Evolutionary conservation across 1,140 invertebrate species (phyloP), one percentile per base, ranked within the genome.

Genomic region (Linepithema humile): DNA sequence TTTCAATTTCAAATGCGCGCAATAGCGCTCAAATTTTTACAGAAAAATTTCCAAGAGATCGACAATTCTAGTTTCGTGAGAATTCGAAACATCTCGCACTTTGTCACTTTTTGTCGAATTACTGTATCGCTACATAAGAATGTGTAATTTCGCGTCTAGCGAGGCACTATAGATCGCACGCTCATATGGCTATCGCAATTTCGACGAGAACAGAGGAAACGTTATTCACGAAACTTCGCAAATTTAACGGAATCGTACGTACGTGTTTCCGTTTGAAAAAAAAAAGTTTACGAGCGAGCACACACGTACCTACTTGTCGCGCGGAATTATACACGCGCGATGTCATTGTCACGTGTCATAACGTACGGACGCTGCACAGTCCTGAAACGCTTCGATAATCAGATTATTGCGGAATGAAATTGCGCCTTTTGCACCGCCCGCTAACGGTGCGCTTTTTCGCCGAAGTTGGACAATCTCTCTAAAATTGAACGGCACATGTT

Each of bases 331-430:
- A 70, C 43, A 43, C 43, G 35, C 23, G 35, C 48, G 62, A 78
- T 69, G 75, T 69, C 75, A 80, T 53, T 53, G 74, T 53, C 75
- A 55, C 64, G 75, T 55, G 62, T 80, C 64, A 9, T 15, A 80
- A 70, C 17, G 62, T 38, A 17, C 26, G 17, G 38, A 29, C n/a
- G 32, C 62, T 69, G 23, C 64, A 53, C 57, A n/a, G n/a, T 48
- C 20, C 64, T 48, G 48, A 69, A 55, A 80, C 12, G 35, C 64
- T 29, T 20, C 64, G 26, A 55, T 70, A 80, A 80, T 69, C 75
- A 80, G 35, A 80, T 80, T 70, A 80, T 55, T 48, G 35, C 64
- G 48, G 26, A 70, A 80, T 80, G 75, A 80, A 80, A 80, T 80
- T 70, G 75, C 48, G 12, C 23, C 32, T 29, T 26, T 69, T 20